These are phyloP conservation scores for Clytia hemisphaerica DNA, from an alignment of 30 jellyfish, hydroid and myxozoan species.

Conservation along the genomic window DNA sequence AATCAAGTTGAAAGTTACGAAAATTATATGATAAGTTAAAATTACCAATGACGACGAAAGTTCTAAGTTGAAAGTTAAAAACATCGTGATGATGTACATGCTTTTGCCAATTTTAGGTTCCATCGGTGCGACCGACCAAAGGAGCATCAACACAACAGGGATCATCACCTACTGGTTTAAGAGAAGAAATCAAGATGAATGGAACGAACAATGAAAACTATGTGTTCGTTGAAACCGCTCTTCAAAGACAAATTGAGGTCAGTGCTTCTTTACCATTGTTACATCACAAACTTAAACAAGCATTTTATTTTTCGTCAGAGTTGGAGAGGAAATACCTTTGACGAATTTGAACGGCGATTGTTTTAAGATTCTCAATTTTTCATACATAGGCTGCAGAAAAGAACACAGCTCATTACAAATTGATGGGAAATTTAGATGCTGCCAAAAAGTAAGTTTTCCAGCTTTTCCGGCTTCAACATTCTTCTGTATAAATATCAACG, in stretches of 20 bases:
- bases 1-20: no score
- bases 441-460: constrained; percentile 68
- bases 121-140: no score
- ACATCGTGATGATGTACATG: no score
- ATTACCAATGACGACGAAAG: no score
- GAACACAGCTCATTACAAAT: constrained; percentile 74
- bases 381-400: constrained; percentile 60
- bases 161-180: constrained; percentile 23
- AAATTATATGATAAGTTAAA: no score
- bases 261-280: neutral
- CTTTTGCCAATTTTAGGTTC: no score
- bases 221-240: constrained; percentile 48
- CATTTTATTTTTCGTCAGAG: neutral
- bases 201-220: constrained; percentile 30
- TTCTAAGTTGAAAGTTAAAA: no score
- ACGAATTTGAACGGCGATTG: neutral
- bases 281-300: neutral
- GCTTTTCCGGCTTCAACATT: neutral
- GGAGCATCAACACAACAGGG: neutral
- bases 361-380: neutral
- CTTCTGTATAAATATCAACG: neutral
- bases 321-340: neutral
- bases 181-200: constrained; percentile 27
- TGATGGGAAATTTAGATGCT: constrained; percentile 85
- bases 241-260: constrained; percentile 80